Conservation (phyloP, 2,797 vertebrate species). For the Pseudochirops cupreus region DNA sequence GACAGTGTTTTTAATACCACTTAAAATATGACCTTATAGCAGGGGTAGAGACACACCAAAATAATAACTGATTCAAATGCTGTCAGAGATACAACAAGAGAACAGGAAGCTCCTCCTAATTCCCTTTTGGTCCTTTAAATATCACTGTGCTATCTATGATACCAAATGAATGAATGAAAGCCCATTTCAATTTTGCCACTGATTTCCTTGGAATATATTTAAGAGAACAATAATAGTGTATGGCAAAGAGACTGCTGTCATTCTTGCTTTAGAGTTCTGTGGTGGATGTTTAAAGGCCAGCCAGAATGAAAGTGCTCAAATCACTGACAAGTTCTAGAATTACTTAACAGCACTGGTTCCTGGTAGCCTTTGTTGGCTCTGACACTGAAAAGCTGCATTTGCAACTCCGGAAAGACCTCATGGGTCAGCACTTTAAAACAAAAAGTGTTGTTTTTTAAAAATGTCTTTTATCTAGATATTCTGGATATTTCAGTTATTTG, state of each 20-base stretch:
- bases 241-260: background rate
- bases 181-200: background rate
- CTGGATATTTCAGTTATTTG: background rate
- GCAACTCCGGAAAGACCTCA: background rate
- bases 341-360: background rate
- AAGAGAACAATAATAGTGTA: background rate
- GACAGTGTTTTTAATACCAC: background rate
- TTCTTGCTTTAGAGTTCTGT: background rate
- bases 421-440: background rate
- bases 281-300: background rate
- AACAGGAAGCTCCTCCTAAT: background rate
- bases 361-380: slow-evolving; percentile 10
- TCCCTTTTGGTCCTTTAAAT: background rate
- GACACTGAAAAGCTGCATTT: background rate
- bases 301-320: background rate
- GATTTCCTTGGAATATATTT: background rate
- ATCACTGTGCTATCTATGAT: background rate
- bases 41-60: background rate
- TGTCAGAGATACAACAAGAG: background rate
- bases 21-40: background rate
- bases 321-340: background rate
- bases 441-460: background rate
- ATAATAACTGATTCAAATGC: background rate
- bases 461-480: background rate
- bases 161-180: background rate